Evolutionary conservation across 2,797 vertebrate genomes (phyloP).

Genomic region (Eulemur mongoz): DNA sequence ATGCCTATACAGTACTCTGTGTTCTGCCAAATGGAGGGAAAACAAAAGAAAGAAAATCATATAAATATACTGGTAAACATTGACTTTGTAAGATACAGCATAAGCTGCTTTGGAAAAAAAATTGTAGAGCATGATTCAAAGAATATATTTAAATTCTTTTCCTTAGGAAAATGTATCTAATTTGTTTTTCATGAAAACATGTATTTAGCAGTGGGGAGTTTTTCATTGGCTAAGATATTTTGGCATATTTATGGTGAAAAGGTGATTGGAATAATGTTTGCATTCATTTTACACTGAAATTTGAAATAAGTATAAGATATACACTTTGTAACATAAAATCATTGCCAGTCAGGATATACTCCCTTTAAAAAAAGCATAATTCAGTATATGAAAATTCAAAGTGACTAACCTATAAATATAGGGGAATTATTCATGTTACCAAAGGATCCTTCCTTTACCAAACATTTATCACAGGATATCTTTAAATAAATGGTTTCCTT

Average conservation of each 20-base stretch:
- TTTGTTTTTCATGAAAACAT: slow-evolving; percentile 80
- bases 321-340: slow-evolving; percentile 69
- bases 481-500: slow-evolving; percentile 70
- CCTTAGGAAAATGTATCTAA: slow-evolving; percentile 74
- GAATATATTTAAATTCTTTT: slow-evolving; percentile 75
- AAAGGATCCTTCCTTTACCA: slow-evolving; percentile 64
- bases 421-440: slow-evolving; percentile 69
- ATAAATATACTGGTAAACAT: slow-evolving; percentile 76
- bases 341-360: slow-evolving; percentile 65
- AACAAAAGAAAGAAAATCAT: slow-evolving; percentile 78
- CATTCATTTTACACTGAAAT: slow-evolving; percentile 75
- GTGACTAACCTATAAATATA: slow-evolving; percentile 68
- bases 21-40: slow-evolving; percentile 75
- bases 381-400: slow-evolving; percentile 74
- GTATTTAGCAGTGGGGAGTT: slow-evolving; percentile 56
- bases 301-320: slow-evolving; percentile 66
- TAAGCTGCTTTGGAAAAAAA: slow-evolving; percentile 70
- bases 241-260: slow-evolving; percentile 78
- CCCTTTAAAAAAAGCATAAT: slow-evolving; percentile 65
- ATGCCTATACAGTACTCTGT: slow-evolving; percentile 71
- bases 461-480: slow-evolving; percentile 69
- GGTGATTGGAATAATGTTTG: slow-evolving; percentile 79
- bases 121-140: slow-evolving; percentile 69
- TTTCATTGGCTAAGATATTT: slow-evolving; percentile 74
- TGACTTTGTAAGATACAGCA: slow-evolving; percentile 75